These are phyloP conservation scores for Lutraria rhynchaena DNA, from an alignment of 1,140 invertebrate species.

Conservation along the genomic window DNA sequence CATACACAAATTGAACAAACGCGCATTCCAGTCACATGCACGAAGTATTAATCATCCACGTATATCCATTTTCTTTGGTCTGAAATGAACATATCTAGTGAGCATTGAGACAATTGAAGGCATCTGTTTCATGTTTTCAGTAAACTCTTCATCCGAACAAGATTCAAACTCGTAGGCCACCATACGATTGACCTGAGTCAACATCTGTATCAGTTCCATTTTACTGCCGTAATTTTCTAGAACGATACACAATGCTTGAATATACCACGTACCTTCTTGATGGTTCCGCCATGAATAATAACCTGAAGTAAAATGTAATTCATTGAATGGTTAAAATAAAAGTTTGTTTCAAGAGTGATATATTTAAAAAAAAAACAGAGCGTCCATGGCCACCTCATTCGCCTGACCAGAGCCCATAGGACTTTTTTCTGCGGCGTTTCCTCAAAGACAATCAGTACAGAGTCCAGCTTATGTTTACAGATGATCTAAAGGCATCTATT, in stretches of 20 bases:
- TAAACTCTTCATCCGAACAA: conserved; percentile 89
- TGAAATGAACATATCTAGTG: conserved; percentile 87
- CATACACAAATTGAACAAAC: no score
- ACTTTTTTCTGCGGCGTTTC: background rate
- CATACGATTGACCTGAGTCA: conserved; percentile 93
- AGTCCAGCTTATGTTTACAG: background rate
- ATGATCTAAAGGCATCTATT: background rate
- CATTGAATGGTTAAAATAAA: background rate
- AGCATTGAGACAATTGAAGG: conserved; percentile 96
- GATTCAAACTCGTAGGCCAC: conserved; percentile 96
- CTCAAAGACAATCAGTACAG: conserved; percentile 2
- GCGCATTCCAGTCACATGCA: no score
- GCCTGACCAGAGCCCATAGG: background rate
- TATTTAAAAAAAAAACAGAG: conserved; percentile 2
- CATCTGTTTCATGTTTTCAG: conserved; percentile 97
- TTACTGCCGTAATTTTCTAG: conserved; percentile 86
- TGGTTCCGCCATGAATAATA: conserved; percentile 98
- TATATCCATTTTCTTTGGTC: conserved; percentile 81
- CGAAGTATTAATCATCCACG: no score
- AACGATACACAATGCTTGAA: conserved; percentile 94
- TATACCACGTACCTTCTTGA: conserved; percentile 94
- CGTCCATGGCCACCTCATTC: background rate
- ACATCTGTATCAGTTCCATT: conserved; percentile 92
- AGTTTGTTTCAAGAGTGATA: conserved; percentile 8
- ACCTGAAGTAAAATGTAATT: conserved; percentile 77